These are phyloP conservation scores for Herpailurus yagouaroundi DNA, from an alignment of 2,113 vertebrate species.

Conservation along the genomic window DNA sequence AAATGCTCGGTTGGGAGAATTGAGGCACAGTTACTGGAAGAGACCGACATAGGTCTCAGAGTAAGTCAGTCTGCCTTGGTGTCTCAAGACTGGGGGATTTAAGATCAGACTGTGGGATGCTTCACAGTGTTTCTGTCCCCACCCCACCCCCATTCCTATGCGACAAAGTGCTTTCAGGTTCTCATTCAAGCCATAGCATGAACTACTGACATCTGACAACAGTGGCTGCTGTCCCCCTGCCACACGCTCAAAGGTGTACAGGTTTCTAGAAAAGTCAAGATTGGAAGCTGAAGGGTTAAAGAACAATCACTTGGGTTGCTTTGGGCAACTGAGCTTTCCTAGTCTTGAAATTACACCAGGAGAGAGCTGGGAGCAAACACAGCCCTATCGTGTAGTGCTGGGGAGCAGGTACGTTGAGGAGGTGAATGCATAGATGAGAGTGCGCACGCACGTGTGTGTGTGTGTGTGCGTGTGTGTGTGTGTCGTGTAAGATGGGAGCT, in stretches of 20 bases:
- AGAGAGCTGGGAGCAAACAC: not conserved
- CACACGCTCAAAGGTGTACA: not conserved
- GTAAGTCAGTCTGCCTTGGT: not conserved
- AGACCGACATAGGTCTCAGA: rapidly evolving
- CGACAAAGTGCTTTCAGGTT: not conserved
- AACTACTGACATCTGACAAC: not conserved
- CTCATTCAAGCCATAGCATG: not conserved
- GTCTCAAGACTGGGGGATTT: not conserved
- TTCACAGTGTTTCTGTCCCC: not conserved
- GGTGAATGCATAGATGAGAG: rapidly evolving
- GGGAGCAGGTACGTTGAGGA: not conserved
- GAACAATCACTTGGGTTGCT: not conserved
- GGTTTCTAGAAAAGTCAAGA: not conserved
- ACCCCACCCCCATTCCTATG: too few species aligned
- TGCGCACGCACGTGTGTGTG: not conserved
- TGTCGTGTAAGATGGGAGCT: not conserved
- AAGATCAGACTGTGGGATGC: not conserved
- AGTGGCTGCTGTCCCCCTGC: too few species aligned
- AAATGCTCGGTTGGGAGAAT: not conserved
- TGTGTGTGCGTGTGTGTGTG: not conserved
- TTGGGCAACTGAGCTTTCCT: not conserved
- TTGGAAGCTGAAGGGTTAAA: not conserved
- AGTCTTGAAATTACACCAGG: not conserved
- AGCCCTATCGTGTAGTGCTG: rapidly evolving
- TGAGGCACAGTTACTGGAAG: not conserved